Evolutionary conservation across 2,113 vertebrate species (phyloP).

Genomic region (Catharus fuscescens): DNA sequence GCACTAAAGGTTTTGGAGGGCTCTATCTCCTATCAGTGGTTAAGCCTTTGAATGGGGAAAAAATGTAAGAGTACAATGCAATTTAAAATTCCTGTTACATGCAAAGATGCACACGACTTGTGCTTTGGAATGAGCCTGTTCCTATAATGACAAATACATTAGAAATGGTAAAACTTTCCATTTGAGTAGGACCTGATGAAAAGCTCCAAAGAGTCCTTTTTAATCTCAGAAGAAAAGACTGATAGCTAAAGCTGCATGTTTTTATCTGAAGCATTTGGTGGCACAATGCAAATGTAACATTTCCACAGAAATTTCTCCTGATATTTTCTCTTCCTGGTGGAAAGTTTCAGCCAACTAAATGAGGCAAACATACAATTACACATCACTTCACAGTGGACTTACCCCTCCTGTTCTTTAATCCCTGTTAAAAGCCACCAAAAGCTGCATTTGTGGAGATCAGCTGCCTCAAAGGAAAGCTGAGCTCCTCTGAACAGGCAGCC

Average conservation of each 20-base stretch:
- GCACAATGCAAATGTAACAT: not conserved
- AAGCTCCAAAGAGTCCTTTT: not conserved
- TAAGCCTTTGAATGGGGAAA: conserved; percentile 41
- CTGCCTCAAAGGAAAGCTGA: not conserved
- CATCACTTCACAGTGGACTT: not conserved
- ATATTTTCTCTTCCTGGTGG: not conserved
- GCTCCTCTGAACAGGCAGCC: not conserved
- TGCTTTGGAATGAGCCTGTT: conserved; percentile 17
- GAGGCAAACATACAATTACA: not conserved
- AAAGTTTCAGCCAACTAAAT: not conserved
- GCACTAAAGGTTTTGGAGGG: not conserved
- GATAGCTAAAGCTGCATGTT: conserved; percentile 28
- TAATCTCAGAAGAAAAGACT: not conserved
- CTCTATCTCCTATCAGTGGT: conserved; percentile 44
- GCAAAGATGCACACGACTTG: conserved; percentile 58
- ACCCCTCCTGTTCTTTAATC: not conserved
- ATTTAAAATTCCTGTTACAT: conserved; percentile 53
- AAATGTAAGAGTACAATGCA: conserved; percentile 30
- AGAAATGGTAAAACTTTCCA: not conserved
- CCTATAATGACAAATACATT: not conserved
- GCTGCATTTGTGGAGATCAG: not conserved
- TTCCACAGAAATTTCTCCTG: not conserved
- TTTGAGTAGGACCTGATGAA: conserved; percentile 35
- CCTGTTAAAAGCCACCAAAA: not conserved
- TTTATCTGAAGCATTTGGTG: conserved; percentile 33